Percentiles rank a stretch among this genome's conserved stretches.
These are phyloP conservation scores for Achlya flavicornis DNA, from an alignment of 2,888 invertebrate species.

Conservation along the genomic window DNA sequence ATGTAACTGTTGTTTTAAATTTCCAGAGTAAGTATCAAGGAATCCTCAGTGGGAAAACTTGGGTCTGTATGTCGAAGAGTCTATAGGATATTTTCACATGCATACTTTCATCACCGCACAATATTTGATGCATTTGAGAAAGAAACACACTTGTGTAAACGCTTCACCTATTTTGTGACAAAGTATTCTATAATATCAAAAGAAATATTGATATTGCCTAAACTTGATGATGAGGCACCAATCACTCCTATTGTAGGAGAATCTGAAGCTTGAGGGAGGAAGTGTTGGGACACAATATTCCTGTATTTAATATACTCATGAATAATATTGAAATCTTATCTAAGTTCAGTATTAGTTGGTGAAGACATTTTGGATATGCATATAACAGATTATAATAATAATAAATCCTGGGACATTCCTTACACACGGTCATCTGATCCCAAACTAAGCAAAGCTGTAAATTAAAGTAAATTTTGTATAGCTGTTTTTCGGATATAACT, in stretches of 20 bases:
- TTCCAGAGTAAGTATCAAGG: conserved; percentile 98
- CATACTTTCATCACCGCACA: conserved; percentile 98
- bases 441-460: too few species aligned
- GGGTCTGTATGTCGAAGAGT: conserved; percentile 99
- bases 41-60: conserved; percentile 98
- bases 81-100: conserved; percentile 99
- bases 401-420: too few species aligned
- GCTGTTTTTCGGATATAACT: too few species aligned
- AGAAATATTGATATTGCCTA: conserved; percentile 99
- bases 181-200: conserved; percentile 99
- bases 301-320: neutral
- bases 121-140: conserved; percentile 99
- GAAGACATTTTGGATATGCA: neutral
- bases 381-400: too few species aligned
- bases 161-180: conserved; percentile 98
- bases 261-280: conserved; percentile 75
- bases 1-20: neutral
- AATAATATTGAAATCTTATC: neutral
- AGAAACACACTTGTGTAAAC: conserved; percentile 96
- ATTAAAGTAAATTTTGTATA: too few species aligned
- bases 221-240: conserved; percentile 90
- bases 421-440: too few species aligned
- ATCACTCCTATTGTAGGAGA: conserved; percentile 81
- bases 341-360: neutral
- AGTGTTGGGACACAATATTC: conserved; percentile 13